Percentiles rank a stretch among this genome's conserved stretches.
These are phyloP conservation scores for Agriopis marginaria DNA, from an alignment of 2,888 invertebrate species.

Conservation along the genomic window DNA sequence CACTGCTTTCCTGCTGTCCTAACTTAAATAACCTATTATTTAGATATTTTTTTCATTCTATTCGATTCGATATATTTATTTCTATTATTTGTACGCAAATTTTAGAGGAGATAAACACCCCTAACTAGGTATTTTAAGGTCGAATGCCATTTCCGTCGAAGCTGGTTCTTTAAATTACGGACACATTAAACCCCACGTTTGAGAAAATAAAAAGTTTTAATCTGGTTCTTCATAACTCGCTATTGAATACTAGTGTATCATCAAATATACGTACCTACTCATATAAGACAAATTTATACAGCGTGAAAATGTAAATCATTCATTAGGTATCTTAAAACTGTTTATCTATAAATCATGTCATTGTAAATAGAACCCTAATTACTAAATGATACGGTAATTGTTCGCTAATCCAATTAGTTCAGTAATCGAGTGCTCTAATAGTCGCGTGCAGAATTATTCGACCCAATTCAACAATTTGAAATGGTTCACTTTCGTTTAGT, in stretches of 20 bases:
- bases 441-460: constrained; percentile 3
- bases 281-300: background rate
- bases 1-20: too few relatives aligned
- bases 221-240: too few relatives aligned
- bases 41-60: too few relatives aligned
- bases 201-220: too few relatives aligned
- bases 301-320: constrained; percentile 2
- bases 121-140: too few relatives aligned
- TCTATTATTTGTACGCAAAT: too few relatives aligned
- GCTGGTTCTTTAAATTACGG: too few relatives aligned
- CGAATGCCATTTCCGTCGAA: too few relatives aligned
- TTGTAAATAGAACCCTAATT: constrained; percentile 8
- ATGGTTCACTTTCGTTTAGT: constrained; percentile 9
- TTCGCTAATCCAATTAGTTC: constrained; percentile 1
- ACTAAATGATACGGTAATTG: constrained; percentile 9
- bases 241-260: background rate
- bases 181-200: background rate
- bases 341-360: background rate
- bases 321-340: background rate
- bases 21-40: too few relatives aligned
- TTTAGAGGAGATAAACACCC: too few relatives aligned
- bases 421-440: background rate
- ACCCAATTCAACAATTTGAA: background rate
- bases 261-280: background rate
- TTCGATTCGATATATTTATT: too few relatives aligned